Percentiles rank a stretch among this genome's conserved stretches.
Evolutionary conservation across 2,113 vertebrate species (phyloP).

Genomic region (Notechis scutatus): DNA sequence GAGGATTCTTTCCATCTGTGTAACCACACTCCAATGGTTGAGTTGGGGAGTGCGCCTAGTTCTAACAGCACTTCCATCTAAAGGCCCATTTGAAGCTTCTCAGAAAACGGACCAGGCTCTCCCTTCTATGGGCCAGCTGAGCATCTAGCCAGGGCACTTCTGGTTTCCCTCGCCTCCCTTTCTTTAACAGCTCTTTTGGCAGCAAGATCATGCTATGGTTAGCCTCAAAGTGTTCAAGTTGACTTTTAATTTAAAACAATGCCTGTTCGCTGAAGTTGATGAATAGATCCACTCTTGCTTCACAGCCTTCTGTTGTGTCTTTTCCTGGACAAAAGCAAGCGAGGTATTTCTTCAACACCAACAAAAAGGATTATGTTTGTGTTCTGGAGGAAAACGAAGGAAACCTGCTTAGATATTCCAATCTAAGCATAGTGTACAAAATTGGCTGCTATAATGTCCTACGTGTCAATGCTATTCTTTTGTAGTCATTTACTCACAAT

Average conservation of each 20-base stretch:
- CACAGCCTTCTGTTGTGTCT: background rate
- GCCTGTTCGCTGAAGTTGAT: slow-evolving; percentile 52
- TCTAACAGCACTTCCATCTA: background rate
- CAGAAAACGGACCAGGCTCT: background rate
- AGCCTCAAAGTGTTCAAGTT: slow-evolving; percentile 30
- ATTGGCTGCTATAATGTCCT: too few species aligned
- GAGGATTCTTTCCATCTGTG: background rate
- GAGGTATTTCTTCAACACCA: slow-evolving; percentile 30
- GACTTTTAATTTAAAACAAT: slow-evolving; percentile 44
- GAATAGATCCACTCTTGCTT: slow-evolving; percentile 57
- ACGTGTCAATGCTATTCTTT: too few species aligned
- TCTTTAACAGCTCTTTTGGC: slow-evolving; percentile 53
- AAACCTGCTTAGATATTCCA: background rate
- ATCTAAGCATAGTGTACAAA: too few species aligned
- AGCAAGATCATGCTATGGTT: slow-evolving; percentile 41
- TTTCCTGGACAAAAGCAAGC: slow-evolving; percentile 7
- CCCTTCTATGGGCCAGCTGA: background rate
- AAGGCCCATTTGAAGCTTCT: background rate
- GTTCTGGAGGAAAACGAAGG: background rate
- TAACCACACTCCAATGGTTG: background rate
- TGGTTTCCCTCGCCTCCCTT: slow-evolving; percentile 26
- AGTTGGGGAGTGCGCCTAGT: background rate
- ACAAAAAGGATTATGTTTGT: background rate
- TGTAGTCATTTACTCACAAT: too few species aligned
- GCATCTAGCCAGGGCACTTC: background rate